Evolutionary conservation across 2,797 vertebrate species (phyloP), one percentile per base, ranked within the genome.

Genomic region (Gymnodraco acuticeps): DNA sequence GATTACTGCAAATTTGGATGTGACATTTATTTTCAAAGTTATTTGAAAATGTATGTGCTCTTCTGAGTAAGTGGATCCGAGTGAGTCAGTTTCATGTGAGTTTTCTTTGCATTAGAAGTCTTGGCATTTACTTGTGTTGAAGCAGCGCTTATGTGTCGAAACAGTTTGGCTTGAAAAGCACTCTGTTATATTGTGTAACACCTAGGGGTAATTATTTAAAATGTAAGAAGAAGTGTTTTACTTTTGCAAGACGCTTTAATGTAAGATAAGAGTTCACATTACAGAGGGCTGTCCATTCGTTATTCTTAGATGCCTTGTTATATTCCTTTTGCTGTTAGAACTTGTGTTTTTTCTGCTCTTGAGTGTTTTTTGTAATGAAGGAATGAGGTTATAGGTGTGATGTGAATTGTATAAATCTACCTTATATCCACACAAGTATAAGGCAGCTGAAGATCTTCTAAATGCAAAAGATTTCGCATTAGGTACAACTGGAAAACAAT

Each of bases 41-140:
- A 86, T 89, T 92, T 88, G 73, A 84, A 80, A 74, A 86, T 66
- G 88, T 93, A 90, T 80, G 89, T 93, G 87, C 68, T 71, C 75
- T 82, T 84, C 76, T 87, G 77, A 88, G 82, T 92, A 82, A 88
- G 85, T 93, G 41, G 33, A 83, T 72, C 9, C 8, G 64, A 60
- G 56, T 48, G 62, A 63, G 83, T 78, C 16, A 48, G 56, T 77
- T 73, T 78, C 11, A 13, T 58, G 53, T 62, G 43, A 56, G 53
- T 70, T 64, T 82, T 70, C 23, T 19, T 54, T 80, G 53, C 52
- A 0, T 41, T 66, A 12, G 27, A 76, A 41, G 20, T 60, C 66
- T 76, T 78, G 31, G 31, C 11, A 4, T 66, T 81, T 75, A 14
- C 48, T 47, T 64, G 3, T 66, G 33, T 43, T 23, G 5, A 71